Percentiles rank a stretch among this genome's conserved stretches.
phyloP scores from a whole-genome alignment of 2,113 vertebrate species.

The Cephalopholis sonnerati region DNA sequence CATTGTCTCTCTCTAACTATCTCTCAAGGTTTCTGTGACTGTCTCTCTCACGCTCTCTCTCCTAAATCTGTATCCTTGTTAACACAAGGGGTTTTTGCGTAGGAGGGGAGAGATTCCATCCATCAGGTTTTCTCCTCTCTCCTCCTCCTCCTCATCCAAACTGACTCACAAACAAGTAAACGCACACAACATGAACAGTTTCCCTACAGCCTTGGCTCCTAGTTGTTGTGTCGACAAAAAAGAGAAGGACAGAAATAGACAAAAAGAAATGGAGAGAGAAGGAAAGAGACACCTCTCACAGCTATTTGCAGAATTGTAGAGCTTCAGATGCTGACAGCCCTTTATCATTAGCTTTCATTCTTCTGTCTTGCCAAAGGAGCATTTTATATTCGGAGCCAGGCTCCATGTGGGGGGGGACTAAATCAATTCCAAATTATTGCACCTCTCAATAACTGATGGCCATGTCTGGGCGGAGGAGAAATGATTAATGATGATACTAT shows the following conservation, averaged over 20 bases:
- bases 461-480: slow-evolving; percentile 70
- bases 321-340: slow-evolving; percentile 59
- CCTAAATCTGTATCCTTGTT: slow-evolving; percentile 60
- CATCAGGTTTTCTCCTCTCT: slow-evolving; percentile 47
- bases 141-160: slow-evolving; percentile 13
- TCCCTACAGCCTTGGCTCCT: slow-evolving; percentile 19
- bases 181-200: slow-evolving; percentile 36
- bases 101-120: slow-evolving; percentile 53
- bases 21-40: slow-evolving; percentile 53
- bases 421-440: slow-evolving; percentile 85
- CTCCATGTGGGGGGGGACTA: slow-evolving; percentile 65
- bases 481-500: slow-evolving; percentile 83
- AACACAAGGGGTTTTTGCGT: slow-evolving; percentile 54
- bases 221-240: slow-evolving; percentile 32
- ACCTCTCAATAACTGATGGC: slow-evolving; percentile 82
- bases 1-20: slow-evolving; percentile 46
- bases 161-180: slow-evolving; percentile 59
- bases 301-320: slow-evolving; percentile 54
- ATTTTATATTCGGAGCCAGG: slow-evolving; percentile 73
- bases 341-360: slow-evolving; percentile 70
- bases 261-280: slow-evolving; percentile 6
- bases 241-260: slow-evolving; percentile 38
- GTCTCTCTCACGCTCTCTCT: slow-evolving; percentile 48
- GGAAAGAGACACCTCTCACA: slow-evolving; percentile 38
- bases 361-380: slow-evolving; percentile 58